These are phyloP conservation scores for Ascaphus truei DNA, from an alignment of 2,113 vertebrate genomes.

Conservation along the genomic window DNA sequence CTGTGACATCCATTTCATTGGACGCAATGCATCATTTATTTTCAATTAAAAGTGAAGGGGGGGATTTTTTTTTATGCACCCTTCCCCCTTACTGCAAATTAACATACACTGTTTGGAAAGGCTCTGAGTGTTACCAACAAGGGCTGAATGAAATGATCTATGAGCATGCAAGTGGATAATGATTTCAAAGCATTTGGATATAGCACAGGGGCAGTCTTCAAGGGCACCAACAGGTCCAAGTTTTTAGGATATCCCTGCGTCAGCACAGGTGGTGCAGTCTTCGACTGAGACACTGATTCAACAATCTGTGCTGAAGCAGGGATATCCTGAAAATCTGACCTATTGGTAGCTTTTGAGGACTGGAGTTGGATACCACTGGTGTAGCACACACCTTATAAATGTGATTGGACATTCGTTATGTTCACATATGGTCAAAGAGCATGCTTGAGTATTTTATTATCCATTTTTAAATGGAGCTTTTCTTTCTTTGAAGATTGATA, in stretches of 20 bases:
- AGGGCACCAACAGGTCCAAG: too few relatives aligned
- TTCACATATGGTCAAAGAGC: conserved; percentile 33
- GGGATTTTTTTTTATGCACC: background rate
- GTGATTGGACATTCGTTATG: conserved; percentile 20
- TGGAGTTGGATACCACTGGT: too few relatives aligned
- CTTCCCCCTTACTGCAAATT: background rate
- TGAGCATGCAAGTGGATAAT: conserved; percentile 25
- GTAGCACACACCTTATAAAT: conserved; percentile 24
- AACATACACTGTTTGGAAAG: conserved; percentile 28
- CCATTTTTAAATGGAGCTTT: conserved; percentile 49
- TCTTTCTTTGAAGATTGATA: conserved; percentile 52
- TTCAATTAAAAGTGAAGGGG: conserved; percentile 48
- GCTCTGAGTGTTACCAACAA: background rate
- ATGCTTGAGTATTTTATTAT: background rate
- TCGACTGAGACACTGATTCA: too few relatives aligned
- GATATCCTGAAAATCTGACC: too few relatives aligned
- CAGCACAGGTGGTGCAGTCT: too few relatives aligned
- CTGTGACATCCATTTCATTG: conserved; percentile 48
- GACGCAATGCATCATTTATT: conserved; percentile 57
- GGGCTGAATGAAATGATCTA: background rate
- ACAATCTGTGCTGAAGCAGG: too few relatives aligned
- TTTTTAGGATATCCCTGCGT: too few relatives aligned
- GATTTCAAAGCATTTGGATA: conserved; percentile 5
- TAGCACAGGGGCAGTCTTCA: too few relatives aligned
- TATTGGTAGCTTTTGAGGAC: too few relatives aligned